A percentile compares a stretch with the other conserved stretches of the same genome.
phyloP scores from a whole-genome alignment of 2,797 vertebrate genomes.

The Linurgus olivaceus region DNA sequence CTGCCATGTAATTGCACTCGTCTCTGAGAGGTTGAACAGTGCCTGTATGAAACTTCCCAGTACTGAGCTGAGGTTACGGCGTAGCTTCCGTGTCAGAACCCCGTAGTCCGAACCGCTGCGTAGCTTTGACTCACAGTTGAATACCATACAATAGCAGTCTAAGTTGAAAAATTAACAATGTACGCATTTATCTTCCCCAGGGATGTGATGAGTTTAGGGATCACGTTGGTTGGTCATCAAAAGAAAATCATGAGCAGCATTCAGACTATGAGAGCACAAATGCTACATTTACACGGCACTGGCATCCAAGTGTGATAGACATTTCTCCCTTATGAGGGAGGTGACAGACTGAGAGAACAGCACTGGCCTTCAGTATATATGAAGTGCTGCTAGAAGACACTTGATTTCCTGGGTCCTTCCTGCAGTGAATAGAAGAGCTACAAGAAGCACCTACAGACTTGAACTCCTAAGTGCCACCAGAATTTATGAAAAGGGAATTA shows the following conservation, averaged over 20 bases:
- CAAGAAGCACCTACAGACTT: conserved; percentile 86
- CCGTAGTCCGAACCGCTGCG: neutral
- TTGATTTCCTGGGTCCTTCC: conserved; percentile 79
- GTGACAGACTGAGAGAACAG: conserved; percentile 79
- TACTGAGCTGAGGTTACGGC: neutral
- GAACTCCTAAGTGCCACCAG: conserved; percentile 87
- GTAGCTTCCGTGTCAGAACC: neutral
- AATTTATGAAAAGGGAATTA: conserved; percentile 81
- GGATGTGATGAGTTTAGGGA: conserved; percentile 98
- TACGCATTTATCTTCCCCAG: conserved; percentile 78
- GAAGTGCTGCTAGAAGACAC: conserved; percentile 82
- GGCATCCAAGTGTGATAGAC: conserved; percentile 95
- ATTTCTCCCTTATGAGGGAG: conserved; percentile 72
- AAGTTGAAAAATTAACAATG: conserved; percentile 61
- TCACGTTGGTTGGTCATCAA: conserved; percentile 97
- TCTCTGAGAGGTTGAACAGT: neutral
- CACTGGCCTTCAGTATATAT: conserved; percentile 79
- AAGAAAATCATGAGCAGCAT: conserved; percentile 99
- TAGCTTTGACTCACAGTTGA: conserved; percentile 53
- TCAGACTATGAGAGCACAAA: conserved; percentile 99
- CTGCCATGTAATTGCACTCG: neutral
- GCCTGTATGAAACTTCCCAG: neutral
- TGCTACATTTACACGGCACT: conserved; percentile 95
- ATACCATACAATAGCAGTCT: conserved; percentile 32
- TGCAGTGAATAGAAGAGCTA: conserved; percentile 78